These are phyloP conservation scores for Spilosoma lubricipeda DNA, from an alignment of 2,888 invertebrate species.

Conservation along the genomic window DNA sequence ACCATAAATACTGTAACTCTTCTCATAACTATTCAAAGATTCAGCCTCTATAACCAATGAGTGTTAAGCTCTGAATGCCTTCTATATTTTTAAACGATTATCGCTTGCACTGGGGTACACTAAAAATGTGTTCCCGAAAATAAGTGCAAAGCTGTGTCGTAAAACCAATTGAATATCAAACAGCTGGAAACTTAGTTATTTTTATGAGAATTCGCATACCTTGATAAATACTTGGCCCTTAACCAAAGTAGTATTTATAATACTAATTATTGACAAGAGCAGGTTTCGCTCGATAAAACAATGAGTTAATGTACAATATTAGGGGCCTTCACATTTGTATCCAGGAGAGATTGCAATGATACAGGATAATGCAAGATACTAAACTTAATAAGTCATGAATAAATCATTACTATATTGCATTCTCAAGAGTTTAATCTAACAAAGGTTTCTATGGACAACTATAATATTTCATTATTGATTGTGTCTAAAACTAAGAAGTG, in stretches of 20 bases:
- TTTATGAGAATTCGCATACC: constrained; percentile 11
- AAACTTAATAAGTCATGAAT: background rate
- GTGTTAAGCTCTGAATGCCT: constrained; percentile 37
- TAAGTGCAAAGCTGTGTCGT: constrained; percentile 29
- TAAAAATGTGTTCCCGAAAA: constrained; percentile 28
- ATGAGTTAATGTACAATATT: constrained; percentile 24
- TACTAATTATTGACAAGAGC: constrained; percentile 8
- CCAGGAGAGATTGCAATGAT: background rate
- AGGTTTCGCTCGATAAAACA: constrained; percentile 22
- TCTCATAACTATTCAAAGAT: constrained; percentile 41
- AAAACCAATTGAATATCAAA: constrained; percentile 35
- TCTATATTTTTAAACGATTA: constrained; percentile 20
- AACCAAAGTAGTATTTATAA: constrained; percentile 3
- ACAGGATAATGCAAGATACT: constrained; percentile 2
- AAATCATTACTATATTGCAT: background rate
- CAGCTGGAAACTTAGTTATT: constrained; percentile 27
- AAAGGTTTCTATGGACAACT: background rate
- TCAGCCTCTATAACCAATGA: constrained; percentile 21
- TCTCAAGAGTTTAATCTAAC: background rate
- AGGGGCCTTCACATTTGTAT: constrained; percentile 29
- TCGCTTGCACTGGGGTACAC: constrained; percentile 23
- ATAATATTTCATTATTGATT: background rate
- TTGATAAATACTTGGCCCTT: background rate
- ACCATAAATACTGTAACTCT: constrained; percentile 44
- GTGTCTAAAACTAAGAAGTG: background rate